Evolutionary conservation across 2,113 vertebrate genomes (phyloP).

Genomic region (Otolemur garnettii): DNA sequence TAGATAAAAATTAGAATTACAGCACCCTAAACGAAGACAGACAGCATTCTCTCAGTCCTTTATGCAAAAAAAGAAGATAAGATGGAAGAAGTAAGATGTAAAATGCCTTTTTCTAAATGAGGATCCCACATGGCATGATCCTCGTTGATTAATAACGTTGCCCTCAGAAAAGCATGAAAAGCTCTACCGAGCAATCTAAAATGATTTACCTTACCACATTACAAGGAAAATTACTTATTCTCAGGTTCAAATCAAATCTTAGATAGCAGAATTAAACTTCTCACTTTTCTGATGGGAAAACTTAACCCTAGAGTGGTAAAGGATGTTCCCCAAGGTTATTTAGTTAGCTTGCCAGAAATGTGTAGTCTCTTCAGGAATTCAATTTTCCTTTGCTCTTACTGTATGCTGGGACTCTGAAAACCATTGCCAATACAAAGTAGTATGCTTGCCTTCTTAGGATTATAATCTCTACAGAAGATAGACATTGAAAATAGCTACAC

Average conservation of each 20-base stretch:
- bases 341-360: not conserved
- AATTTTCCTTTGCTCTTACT: not conserved
- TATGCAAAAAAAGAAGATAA: constrained; percentile 9
- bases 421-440: not conserved
- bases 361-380: not conserved
- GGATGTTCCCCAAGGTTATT: not conserved
- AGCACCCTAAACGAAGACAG: not conserved
- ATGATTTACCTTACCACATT: constrained; percentile 48
- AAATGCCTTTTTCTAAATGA: constrained; percentile 18
- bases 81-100: not conserved
- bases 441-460: not conserved
- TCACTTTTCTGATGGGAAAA: constrained; percentile 31
- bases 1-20: not conserved
- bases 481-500: not conserved
- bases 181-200: constrained; percentile 15
- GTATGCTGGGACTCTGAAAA: not conserved
- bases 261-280: constrained; percentile 39
- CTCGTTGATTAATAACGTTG: constrained; percentile 35
- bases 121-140: not conserved
- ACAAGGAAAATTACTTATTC: constrained; percentile 27
- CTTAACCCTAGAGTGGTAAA: not conserved
- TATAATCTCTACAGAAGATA: not conserved
- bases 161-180: not conserved
- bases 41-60: not conserved
- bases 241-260: constrained; percentile 42